These are phyloP conservation scores for Diplodus sargus DNA, from an alignment of 2,797 vertebrate species.

Conservation along the genomic window DNA sequence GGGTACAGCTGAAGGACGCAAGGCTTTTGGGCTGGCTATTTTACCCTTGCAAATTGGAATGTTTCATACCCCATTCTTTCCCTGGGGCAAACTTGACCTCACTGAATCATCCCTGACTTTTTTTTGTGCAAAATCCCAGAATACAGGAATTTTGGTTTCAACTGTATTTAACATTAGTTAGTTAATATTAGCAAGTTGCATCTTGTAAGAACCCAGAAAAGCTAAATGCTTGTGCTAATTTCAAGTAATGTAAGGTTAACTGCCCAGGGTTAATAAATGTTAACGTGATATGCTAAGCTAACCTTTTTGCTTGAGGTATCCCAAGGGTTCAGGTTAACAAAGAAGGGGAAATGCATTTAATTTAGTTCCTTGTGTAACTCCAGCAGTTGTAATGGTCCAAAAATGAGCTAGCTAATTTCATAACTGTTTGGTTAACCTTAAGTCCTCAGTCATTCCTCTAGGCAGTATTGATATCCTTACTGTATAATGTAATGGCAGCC, in stretches of 20 bases:
- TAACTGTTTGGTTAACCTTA: not conserved
- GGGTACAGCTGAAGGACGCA: not conserved
- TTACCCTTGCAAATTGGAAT: slow-evolving; percentile 2
- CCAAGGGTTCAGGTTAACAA: not conserved
- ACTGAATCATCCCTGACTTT: not conserved
- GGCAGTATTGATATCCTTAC: not conserved
- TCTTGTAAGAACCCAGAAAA: not conserved
- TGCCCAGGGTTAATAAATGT: not conserved
- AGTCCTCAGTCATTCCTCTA: not conserved
- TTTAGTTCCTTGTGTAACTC: not conserved
- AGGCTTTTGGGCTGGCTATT: not conserved
- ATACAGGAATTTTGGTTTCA: not conserved
- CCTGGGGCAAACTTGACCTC: not conserved
- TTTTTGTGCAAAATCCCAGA: not conserved
- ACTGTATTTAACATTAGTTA: not conserved
- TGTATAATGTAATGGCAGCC: slow-evolving; percentile 1
- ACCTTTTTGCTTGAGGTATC: not conserved
- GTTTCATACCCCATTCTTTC: not conserved
- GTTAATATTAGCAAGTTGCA: not conserved
- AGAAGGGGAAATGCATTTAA: not conserved
- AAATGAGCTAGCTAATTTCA: not conserved
- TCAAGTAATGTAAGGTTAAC: not conserved
- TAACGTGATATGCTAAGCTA: not conserved
- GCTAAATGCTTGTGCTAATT: not conserved
- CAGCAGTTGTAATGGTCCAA: not conserved